These are phyloP conservation scores for Nymphicus hollandicus DNA, from an alignment of 2,113 vertebrate species.

Conservation along the genomic window DNA sequence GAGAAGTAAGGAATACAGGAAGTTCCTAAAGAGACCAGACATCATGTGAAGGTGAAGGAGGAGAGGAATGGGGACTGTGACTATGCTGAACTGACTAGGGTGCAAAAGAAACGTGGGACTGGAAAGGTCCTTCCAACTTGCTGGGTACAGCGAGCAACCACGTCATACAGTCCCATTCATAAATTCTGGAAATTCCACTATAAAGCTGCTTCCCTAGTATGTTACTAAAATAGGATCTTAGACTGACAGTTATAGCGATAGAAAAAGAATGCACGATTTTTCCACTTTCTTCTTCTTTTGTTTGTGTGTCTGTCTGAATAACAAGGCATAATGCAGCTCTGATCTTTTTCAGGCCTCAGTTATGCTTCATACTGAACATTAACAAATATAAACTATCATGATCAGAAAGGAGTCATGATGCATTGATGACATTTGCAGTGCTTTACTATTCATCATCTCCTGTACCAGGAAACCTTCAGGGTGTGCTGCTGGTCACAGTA, in stretches of 20 bases:
- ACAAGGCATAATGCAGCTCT: not conserved
- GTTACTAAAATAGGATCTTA: not conserved
- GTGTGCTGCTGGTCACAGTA: not conserved
- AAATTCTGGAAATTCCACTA: not conserved
- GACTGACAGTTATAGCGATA: not conserved
- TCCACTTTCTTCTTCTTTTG: not conserved
- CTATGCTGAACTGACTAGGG: not conserved
- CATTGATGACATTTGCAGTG: not conserved
- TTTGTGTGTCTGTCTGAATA: not conserved
- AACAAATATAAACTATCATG: not conserved
- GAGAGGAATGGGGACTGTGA: rapidly evolving
- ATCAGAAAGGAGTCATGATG: not conserved
- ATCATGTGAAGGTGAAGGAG: not conserved
- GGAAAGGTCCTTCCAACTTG: not conserved
- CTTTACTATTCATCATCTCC: not conserved
- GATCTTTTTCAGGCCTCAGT: not conserved
- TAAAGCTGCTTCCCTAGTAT: not conserved
- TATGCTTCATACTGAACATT: not conserved
- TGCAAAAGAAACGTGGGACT: not conserved
- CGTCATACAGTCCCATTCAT: not conserved
- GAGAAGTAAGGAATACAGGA: not conserved
- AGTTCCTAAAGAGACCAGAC: not conserved
- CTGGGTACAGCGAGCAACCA: not conserved
- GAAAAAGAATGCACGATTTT: not conserved
- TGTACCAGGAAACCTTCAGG: not conserved